Base-by-base conservation (phyloP, 2,797 vertebrate species). In the Ammospiza maritima region DNA sequence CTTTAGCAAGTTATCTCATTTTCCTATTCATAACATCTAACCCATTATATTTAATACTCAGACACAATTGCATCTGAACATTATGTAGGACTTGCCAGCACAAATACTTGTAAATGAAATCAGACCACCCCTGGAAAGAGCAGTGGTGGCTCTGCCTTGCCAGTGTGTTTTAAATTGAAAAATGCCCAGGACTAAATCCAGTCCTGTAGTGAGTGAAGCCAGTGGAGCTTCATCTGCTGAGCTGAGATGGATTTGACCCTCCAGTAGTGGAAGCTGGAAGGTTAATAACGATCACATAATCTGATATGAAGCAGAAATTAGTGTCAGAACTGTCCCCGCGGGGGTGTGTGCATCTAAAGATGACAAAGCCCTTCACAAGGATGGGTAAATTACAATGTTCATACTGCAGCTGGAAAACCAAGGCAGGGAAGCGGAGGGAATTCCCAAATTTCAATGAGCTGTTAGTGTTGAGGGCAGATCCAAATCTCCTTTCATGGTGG, bases 1-100 rank as follows among this genome's bases (percentile, higher is more conserved):
- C 97, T 98, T 96, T 97, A 93, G 58, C 67, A 73, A 66, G 89
- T 92, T 87, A 94, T 97, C 96, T 97, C 75, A 97, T 98, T 98
- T 98, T 97, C 97, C 95, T 98, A 95, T 97, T 98, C 96, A 97
- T 97, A 98, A 97, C 96, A 97, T 89, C 88, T 91, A 96, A 90
- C 66, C 88, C 76, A 30, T 96, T 96, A 89, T 96, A 94, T 96
- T 96, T 96, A 96, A 97, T 96, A 89, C 82, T 85, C 64, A 64
- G 92, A 70, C 94, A 75, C 82, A 91, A 97, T 95, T 96, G 95
- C 91, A 91, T 94, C 96, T 96, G 94, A 96, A 81, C 72, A 80
- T 96, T 96, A 93, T 42, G 65, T 61, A 90, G 93, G 91, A 80
- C 77, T 94, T 92, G 96, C 93, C 95, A 96, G 93, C 85, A 80